Base-by-base conservation (phyloP, 37 sponge, comb jelly and placozoan species). In the Ianthella basta region DNA sequence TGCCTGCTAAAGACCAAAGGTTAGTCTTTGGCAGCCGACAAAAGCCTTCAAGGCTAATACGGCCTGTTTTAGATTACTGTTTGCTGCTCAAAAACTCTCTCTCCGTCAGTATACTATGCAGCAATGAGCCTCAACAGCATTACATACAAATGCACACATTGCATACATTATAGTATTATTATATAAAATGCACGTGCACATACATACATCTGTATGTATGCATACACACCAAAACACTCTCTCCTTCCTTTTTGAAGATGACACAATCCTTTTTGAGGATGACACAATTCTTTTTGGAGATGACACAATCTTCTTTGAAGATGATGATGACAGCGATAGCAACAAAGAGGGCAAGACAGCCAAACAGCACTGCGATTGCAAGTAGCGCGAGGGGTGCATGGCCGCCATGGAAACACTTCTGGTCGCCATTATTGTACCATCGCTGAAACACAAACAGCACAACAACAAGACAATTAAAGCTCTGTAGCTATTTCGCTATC, bases 381-480 rank as follows among this genome's bases (percentile, higher is more conserved):
- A 86, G 60, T 36, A 92, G 54, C 0, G 61, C 84, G 6, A 92
- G 84, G 12, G 84, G 87, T 63, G 56, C 34, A 41, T 92, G 92
- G 1, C 72, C 80, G 15, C 89, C 88, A 40, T 34, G 65, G 74
- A 92, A 92, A 63, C 92, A 92, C 53, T 66, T 64, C 20, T 85
- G 54, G 69, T 75, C 63, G 19, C 92, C 92, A 86, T 82, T 68
- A 27, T 85, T 27, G 39, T 81, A 86, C 92, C 92, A 92, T 6
- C 80, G 50, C 92, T 92, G 63, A 10, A 70, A 80, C n/a, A 54
- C 10, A 54, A 8, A 85, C 66, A 20, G 86, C 32, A 20, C 82
- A 23, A 19, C n/a, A n/a, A n/a, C n/a, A n/a, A n/a, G n/a, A n/a
- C n/a, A n/a, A n/a, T n/a, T n/a, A n/a, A n/a, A n/a, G n/a, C n/a